phyloP scores from a whole-genome alignment of 2,888 invertebrate genomes.

The Philhelius pedissequus region DNA sequence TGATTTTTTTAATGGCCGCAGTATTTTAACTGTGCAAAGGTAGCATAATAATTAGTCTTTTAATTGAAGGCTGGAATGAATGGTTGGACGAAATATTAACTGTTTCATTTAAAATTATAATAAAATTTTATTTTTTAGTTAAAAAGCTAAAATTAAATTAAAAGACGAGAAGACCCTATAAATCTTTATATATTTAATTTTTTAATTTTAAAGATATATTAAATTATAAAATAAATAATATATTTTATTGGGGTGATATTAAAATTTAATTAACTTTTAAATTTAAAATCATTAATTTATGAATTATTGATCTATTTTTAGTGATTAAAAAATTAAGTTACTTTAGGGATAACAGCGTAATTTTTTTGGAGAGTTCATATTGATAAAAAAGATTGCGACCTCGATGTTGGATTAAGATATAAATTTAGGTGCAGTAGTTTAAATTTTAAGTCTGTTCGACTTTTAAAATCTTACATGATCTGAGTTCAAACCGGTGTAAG shows the following conservation, averaged over 20 bases:
- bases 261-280: constrained; percentile 82
- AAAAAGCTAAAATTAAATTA: constrained; percentile 84
- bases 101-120: constrained; percentile 81
- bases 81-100: constrained; percentile 84
- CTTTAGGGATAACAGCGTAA: constrained; percentile 92
- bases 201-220: constrained; percentile 77
- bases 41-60: constrained; percentile 90
- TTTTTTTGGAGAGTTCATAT: constrained; percentile 87
- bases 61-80: constrained; percentile 90
- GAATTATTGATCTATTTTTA: constrained; percentile 81
- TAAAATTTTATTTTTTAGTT: constrained; percentile 82
- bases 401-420: constrained; percentile 92
- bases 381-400: constrained; percentile 88
- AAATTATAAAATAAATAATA: constrained; percentile 72
- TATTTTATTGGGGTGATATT: constrained; percentile 85
- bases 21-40: constrained; percentile 89
- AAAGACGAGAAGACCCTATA: constrained; percentile 90
- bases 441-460: constrained; percentile 87
- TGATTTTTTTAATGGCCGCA: constrained; percentile 88
- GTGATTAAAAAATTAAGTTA: constrained; percentile 86
- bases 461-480: constrained; percentile 91
- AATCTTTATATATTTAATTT: constrained; percentile 82
- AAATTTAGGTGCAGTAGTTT: constrained; percentile 84
- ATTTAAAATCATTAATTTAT: constrained; percentile 77
- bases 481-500: constrained; percentile 92